Conservation (phyloP, 2,888 invertebrate genomes). For the Temnothorax unifasciatus region DNA sequence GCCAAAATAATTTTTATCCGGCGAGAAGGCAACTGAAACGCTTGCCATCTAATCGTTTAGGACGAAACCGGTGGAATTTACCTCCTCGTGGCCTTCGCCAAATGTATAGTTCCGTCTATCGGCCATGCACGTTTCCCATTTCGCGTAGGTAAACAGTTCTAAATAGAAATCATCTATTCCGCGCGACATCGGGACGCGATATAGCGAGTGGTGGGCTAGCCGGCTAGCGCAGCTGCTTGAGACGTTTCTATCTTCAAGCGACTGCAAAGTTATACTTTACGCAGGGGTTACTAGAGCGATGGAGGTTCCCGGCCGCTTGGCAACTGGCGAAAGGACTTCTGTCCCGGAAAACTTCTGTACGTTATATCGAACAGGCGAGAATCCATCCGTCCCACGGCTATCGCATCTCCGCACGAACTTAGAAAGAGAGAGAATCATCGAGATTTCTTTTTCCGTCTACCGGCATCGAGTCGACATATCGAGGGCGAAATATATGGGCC, state of each 20-base stretch:
- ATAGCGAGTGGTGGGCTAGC: constrained; percentile 17
- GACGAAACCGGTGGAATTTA: not conserved
- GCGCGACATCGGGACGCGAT: constrained; percentile 49
- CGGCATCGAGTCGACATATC: constrained; percentile 59
- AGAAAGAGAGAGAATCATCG: constrained; percentile 47
- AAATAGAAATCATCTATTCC: constrained; percentile 43
- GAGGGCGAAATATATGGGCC: constrained; percentile 57
- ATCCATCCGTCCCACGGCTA: constrained; percentile 56
- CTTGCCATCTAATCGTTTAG: not conserved
- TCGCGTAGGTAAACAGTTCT: constrained; percentile 53
- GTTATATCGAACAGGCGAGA: constrained; percentile 59
- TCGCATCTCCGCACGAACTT: constrained; percentile 41
- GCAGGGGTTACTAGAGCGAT: constrained; percentile 57
- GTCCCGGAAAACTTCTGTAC: constrained; percentile 50
- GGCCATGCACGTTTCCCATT: constrained; percentile 48
- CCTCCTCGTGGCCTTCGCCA: constrained; percentile 23
- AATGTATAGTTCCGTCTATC: constrained; percentile 61
- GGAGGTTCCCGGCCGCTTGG: constrained; percentile 55
- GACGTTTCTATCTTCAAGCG: constrained; percentile 64
- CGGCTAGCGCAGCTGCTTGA: constrained; percentile 51
- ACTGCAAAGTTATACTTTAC: constrained; percentile 60
- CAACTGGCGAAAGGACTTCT: constrained; percentile 62
- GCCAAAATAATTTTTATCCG: constrained; percentile 13
- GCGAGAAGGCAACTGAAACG: constrained; percentile 4
- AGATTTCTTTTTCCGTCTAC: constrained; percentile 49